Base-by-base conservation (phyloP, 2,113 vertebrate genomes). In the Merops nubicus region DNA sequence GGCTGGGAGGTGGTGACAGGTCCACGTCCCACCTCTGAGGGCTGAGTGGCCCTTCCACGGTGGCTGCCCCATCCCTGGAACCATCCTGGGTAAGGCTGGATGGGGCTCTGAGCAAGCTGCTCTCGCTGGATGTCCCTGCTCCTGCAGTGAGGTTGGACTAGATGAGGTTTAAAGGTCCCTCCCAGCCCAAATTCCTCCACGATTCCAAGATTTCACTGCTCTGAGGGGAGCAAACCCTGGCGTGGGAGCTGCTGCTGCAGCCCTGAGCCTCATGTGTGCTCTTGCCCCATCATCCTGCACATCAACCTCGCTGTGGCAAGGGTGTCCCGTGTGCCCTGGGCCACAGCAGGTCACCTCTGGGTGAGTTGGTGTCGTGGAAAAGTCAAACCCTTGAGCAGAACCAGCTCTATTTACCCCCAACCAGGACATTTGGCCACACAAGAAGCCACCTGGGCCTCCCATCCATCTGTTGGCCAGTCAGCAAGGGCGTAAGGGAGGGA, bases 251-350 rank as follows among this genome's bases (percentile, higher is more conserved):
- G 40, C 57, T 4, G 5, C 26, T 38, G 45, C 65, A 48, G 45
- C n/a, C 40, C 45, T 1, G 0, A 51, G 9, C 38, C 22, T 54
- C 1, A 1, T 2, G 2, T 13, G 25, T 7, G 17, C 62, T 28
- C n/a, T 62, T 12, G 12, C 40, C 9, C 51, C 45, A 19, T 33
- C 38, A 4, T 12, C 63, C 64, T 2, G 22, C 12, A 26, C 54
- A 11, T 15, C 59, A n/a, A 11, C 2, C 3, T 48, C 70, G 50
- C 56, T 1, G 0, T 8, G 43, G 65, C 19, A 12, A 45, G 14
- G 31, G 31, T 76, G 70, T n/a, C 40, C 59, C 9, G 0, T 21
- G 63, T 72, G 51, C 33, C 75, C 43, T 40, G 45, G 69, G 21
- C 45, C 19, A 25, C 13, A 9, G 51, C 34, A n/a, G 59, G 34